phyloP scores from a whole-genome alignment of 1,140 invertebrate genomes.

The Carposina sasakii region DNA sequence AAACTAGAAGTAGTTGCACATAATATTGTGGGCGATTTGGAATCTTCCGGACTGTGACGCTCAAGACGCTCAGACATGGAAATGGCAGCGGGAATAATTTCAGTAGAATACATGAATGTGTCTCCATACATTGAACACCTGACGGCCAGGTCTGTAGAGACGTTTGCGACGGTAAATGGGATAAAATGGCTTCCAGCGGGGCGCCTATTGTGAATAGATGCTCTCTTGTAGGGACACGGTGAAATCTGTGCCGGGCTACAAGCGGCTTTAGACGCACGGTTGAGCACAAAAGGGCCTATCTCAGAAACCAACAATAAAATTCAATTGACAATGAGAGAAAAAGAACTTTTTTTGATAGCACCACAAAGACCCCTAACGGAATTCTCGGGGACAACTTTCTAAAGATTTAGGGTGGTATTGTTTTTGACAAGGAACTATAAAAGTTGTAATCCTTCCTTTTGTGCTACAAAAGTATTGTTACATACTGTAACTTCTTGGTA shows the following conservation, averaged over 20 bases:
- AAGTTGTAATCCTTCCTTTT: conserved; percentile 40
- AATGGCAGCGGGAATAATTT: conserved; percentile 19
- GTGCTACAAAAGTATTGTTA: conserved; percentile 4
- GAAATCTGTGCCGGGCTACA: conserved; percentile 37
- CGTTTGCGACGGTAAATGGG: conserved; percentile 48
- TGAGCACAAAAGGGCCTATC: conserved; percentile 63
- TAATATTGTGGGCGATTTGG: conserved; percentile 13
- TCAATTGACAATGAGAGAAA: conserved; percentile 68
- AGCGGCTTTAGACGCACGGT: conserved; percentile 65
- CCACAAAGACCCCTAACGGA: conserved; percentile 59
- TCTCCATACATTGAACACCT: conserved; percentile 43
- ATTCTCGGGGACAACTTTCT: conserved; percentile 46
- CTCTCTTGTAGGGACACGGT: conserved; percentile 42
- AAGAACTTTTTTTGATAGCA: conserved; percentile 42
- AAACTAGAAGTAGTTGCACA: conserved; percentile 19
- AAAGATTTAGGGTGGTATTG: conserved; percentile 56
- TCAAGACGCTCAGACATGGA: conserved; percentile 5
- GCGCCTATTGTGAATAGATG: conserved; percentile 50
- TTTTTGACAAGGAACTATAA: conserved; percentile 45
- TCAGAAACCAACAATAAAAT: conserved; percentile 69
- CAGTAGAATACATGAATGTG: conserved; percentile 35
- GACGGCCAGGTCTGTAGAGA: conserved; percentile 37
- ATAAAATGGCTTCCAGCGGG: conserved; percentile 56
- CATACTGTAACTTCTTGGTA: too few relatives aligned
- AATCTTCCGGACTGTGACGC: conserved; percentile 4